Base-by-base conservation (phyloP, 2,113 vertebrate species). In the Aleadryas rufinucha region DNA sequence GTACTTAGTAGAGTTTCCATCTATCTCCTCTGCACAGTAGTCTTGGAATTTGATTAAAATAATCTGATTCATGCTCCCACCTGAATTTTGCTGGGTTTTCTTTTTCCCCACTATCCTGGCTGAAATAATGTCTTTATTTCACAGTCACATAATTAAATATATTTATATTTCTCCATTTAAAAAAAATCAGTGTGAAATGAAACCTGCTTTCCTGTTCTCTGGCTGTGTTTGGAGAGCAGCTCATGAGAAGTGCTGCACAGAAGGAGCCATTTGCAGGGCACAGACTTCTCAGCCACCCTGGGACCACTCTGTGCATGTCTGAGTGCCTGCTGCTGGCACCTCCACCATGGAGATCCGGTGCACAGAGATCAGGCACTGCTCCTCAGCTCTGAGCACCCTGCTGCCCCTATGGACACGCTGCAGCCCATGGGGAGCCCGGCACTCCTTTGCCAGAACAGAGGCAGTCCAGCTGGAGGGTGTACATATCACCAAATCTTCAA, bases 281-380 rank as follows among this genome's bases (percentile, higher is more conserved):
- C 4, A 1, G 41, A 23, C 3, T 41, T 37, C 24, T 39, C 23
- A 1, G 33, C 13, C 7, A 5, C 64, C 30, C 27, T 17, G 37
- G 23, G 54, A 6, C 37, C 30, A 4, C 13, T 37, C 44, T 42
- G 21, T 30, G 59, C 56, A 27, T 52, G 52, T 35, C 87, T 2
- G 2, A 35, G 71, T 56, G 77, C 39, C 68, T 77, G 30, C 59
- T 91, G 56, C 77, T 69, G 45, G 27, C 59, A 56, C 19, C 44
- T 84, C 11, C 41, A 16, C 14, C 0, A 0, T 24, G 52, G 31
- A 57, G 24, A 33, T 61, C 41, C 49, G 53, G 8, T 24, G 13
- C 26, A 1, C 0, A 1, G 41, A 37, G 13, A 14, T 13, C 30
- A 42, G 44, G 35, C 33, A 39, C 4, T 2, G 9, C 7, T 52